Evolutionary conservation across 1,140 invertebrate genomes (phyloP).

Genomic region (Camponotus vicinus): DNA sequence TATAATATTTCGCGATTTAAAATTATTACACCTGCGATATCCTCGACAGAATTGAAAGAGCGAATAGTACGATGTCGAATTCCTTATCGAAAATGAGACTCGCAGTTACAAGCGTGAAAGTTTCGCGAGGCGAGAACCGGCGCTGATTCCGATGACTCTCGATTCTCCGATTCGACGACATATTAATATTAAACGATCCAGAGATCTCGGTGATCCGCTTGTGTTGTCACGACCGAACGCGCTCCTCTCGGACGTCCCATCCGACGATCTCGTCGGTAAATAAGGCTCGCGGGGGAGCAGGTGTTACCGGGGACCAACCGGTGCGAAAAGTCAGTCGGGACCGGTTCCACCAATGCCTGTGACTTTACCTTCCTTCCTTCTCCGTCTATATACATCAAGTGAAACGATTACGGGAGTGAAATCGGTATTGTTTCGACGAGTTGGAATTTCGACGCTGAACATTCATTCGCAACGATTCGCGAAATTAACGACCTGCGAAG

Average conservation of each 20-base stretch:
- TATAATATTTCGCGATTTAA: background rate
- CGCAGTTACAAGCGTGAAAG: slow-evolving; percentile 10
- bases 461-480: background rate
- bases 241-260: background rate
- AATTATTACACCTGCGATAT: background rate
- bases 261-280: background rate
- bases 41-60: background rate
- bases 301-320: slow-evolving; percentile 43
- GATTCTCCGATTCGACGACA: background rate
- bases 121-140: slow-evolving; percentile 1
- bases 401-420: background rate
- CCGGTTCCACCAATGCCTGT: slow-evolving; percentile 41
- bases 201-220: background rate
- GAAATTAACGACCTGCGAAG: background rate
- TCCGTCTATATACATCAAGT: slow-evolving; percentile 3
- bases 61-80: background rate
- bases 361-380: slow-evolving; percentile 23
- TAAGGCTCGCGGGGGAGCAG: slow-evolving; percentile 10
- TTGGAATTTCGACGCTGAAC: background rate
- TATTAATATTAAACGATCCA: background rate
- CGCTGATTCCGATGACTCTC: background rate
- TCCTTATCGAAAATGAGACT: slow-evolving; percentile 12
- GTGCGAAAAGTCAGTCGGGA: slow-evolving; percentile 44
- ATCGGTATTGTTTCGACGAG: slow-evolving; percentile 7
- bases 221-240: background rate